Base-by-base conservation (phyloP, 1,140 invertebrate species). In the Muscidifurax raptorellus region DNA sequence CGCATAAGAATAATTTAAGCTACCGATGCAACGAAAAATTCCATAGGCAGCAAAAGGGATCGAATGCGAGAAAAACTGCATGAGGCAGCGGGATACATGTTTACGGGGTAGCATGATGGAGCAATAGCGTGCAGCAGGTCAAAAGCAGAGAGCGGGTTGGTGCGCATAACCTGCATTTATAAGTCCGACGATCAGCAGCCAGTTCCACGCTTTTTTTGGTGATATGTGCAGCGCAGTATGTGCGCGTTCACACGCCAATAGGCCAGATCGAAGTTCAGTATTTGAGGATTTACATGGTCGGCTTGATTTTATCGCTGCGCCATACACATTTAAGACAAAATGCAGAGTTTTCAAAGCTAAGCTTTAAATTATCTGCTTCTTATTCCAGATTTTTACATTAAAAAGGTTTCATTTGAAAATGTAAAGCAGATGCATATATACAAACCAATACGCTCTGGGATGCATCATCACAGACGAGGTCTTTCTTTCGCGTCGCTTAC, bases 111-210 rank as follows among this genome's bases (percentile, higher is more conserved):
- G 27, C 74, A 18, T 47, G 25, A 76, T 76, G 40, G 74, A 76
- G 22, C 76, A 64, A 78, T 78, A n/a, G 76, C 76, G 76, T 64
- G 76, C 47, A 78, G 28, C 66, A 69, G 25, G 28, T 69, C 66
- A 69, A 30, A 69, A n/a, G n/a, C 66, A 7, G n/a, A 28, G 66
- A 67, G 25, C 27, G 15, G 6, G 18, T n/a, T 59, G 15, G 18
- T 59, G 52, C 52, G n/a, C n/a, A n/a, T n/a, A n/a, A 59, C 5
- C 22, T 59, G 52, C 6, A 59, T n/a, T 2, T 5, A 32, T 59
- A 59, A n/a, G 6, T 59, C 52, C 22, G 22, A 59, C 22, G 52
- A 59, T 59, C 52, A 59, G 52, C 22, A 59, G 18, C 52, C 18
- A 2, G 22, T 22, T 18, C 52, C 52, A 7, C 3, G 18, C 18